Percentiles rank a stretch among this genome's conserved stretches.
phyloP scores from a whole-genome alignment of 2,888 invertebrate species.

The Watsonalla binaria region DNA sequence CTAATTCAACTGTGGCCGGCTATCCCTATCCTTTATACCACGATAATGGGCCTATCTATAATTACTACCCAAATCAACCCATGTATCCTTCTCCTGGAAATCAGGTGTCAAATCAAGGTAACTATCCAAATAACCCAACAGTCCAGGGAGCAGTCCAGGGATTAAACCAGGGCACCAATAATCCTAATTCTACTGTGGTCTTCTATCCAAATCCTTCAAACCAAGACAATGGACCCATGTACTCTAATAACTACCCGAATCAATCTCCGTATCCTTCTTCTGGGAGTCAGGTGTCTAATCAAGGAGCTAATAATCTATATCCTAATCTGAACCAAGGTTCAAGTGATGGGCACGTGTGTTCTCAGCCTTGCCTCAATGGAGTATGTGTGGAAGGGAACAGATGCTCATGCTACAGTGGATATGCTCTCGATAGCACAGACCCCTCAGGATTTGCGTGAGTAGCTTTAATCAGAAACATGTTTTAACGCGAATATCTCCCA shows the following conservation, averaged over 20 bases:
- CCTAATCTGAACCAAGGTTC: neutral
- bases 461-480: no score
- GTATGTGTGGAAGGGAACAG: slow-evolving; percentile 72
- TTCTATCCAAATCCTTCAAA: slow-evolving; percentile 11
- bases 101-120: neutral
- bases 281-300: neutral
- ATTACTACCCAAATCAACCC: slow-evolving; percentile 7
- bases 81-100: neutral
- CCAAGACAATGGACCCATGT: slow-evolving; percentile 3
- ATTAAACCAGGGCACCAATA: no score
- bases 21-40: slow-evolving; percentile 12
- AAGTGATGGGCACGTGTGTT: slow-evolving; percentile 56
- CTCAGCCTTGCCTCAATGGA: slow-evolving; percentile 83
- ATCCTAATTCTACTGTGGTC: slow-evolving; percentile 9
- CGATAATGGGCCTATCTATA: slow-evolving; percentile 2
- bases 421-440: slow-evolving; percentile 56
- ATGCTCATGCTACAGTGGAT: slow-evolving; percentile 80
- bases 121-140: slow-evolving; percentile 6
- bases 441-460: slow-evolving; percentile 42
- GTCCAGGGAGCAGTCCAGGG: neutral
- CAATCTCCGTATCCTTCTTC: neutral
- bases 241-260: slow-evolving; percentile 9
- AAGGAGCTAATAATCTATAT: neutral
- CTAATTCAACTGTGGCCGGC: slow-evolving; percentile 10
- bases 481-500: no score